Conservation (phyloP, 2,113 vertebrate genomes). For the Planiliza haematocheilus region DNA sequence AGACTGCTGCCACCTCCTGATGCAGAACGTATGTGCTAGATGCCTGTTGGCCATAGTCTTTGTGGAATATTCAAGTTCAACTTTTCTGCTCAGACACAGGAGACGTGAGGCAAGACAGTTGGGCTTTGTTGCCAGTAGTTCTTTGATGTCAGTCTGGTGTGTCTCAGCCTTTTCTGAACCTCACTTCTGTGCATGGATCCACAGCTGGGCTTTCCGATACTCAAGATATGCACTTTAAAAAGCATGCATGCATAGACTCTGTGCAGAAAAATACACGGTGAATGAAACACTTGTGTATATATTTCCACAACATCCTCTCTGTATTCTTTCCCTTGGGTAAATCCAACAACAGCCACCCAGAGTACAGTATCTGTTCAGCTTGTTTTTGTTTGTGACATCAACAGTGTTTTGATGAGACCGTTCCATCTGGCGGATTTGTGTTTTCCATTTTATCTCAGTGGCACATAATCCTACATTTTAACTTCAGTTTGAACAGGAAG, state of each 20-base stretch:
- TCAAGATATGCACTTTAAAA: not conserved
- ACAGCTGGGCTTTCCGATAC: not conserved
- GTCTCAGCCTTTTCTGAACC: not conserved
- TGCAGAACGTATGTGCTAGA: no score
- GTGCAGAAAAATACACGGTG: not conserved
- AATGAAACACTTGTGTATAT: conserved; percentile 2
- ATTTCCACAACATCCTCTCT: conserved; percentile 12
- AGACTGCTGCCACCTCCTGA: no score
- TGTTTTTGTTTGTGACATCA: conserved; percentile 41
- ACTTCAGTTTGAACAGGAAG: conserved; percentile 28
- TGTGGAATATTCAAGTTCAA: no score
- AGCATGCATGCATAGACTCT: not conserved
- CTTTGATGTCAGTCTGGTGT: no score
- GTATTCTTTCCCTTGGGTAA: not conserved
- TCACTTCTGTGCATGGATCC: not conserved
- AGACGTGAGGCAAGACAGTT: no score
- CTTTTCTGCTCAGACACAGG: no score
- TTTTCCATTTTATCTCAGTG: conserved; percentile 41
- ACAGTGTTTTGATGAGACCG: conserved; percentile 38
- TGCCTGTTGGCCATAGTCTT: no score
- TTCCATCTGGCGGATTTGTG: conserved; percentile 59
- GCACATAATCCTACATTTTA: conserved; percentile 52
- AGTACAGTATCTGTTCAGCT: conserved; percentile 18
- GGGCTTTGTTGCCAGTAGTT: no score
- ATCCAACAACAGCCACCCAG: conserved; percentile 17